These are phyloP conservation scores for Brachylomia viminalis DNA, from an alignment of 2,888 invertebrate genomes.

Conservation along the genomic window DNA sequence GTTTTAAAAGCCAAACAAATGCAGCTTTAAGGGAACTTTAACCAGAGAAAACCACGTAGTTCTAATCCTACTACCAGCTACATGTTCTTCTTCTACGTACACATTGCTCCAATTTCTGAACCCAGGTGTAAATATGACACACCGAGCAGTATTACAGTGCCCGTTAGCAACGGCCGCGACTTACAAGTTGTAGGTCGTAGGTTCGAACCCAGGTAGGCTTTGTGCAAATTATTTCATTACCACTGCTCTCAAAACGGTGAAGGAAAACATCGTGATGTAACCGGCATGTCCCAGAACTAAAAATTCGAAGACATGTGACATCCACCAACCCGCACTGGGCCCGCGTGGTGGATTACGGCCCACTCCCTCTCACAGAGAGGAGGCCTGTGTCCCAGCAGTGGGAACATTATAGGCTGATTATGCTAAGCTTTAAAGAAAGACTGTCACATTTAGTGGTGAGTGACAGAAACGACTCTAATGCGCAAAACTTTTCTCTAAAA, in stretches of 20 bases:
- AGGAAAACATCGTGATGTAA: background rate
- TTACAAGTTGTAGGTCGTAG: background rate
- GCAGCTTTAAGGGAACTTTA: constrained; percentile 23
- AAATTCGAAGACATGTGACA: background rate
- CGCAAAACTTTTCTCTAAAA: background rate
- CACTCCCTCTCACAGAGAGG: too few relatives aligned
- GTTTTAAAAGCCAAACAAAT: constrained; percentile 28
- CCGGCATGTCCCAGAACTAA: background rate
- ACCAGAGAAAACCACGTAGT: background rate
- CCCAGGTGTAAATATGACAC: background rate
- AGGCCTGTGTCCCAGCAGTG: too few relatives aligned
- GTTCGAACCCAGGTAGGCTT: background rate
- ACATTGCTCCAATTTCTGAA: background rate
- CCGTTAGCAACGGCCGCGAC: background rate
- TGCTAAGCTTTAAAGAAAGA: background rate
- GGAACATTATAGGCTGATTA: too few relatives aligned
- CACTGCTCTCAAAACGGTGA: background rate
- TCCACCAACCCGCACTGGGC: background rate
- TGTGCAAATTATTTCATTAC: background rate
- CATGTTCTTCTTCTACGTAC: background rate
- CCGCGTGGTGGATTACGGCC: background rate
- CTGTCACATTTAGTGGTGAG: background rate
- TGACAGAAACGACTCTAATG: background rate
- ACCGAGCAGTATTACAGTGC: background rate
- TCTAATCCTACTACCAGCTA: background rate